Percentiles rank a stretch among this genome's conserved stretches.
Conservation (phyloP, 2,888 invertebrate genomes). For the Drosophila siamana region DNA sequence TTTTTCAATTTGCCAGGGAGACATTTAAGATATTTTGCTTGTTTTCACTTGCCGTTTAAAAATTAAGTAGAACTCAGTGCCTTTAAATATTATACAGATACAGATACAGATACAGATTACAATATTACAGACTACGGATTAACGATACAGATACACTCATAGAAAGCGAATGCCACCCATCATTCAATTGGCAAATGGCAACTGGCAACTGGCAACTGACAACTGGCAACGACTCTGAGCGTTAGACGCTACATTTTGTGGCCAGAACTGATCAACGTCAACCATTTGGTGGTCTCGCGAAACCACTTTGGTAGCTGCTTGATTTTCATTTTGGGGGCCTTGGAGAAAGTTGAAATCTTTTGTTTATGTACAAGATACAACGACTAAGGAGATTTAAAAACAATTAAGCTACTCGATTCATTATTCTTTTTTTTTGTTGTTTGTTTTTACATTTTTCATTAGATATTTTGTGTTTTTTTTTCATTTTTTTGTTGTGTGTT, state of each 20-base stretch:
- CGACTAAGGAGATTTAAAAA: constrained; percentile 65
- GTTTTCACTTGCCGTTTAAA: constrained; percentile 53
- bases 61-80: constrained; percentile 85
- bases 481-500: constrained; percentile 45
- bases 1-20: constrained; percentile 34
- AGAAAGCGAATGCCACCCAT: constrained; percentile 38
- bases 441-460: constrained; percentile 60
- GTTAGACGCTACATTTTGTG: constrained; percentile 60
- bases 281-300: constrained; percentile 26
- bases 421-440: constrained; percentile 54
- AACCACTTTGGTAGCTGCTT: constrained; percentile 36
- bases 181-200: constrained; percentile 15
- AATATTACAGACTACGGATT: constrained; percentile 40
- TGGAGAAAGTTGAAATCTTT: constrained; percentile 59
- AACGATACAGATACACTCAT: constrained; percentile 15
- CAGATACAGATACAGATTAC: constrained; percentile 60
- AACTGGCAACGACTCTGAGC: constrained; percentile 39
- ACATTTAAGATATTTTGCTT: constrained; percentile 45
- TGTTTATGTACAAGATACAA: constrained; percentile 76
- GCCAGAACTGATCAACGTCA: constrained; percentile 46
- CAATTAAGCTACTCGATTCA: constrained; percentile 71
- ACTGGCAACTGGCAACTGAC: constrained; percentile 27
- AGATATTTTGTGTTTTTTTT: constrained; percentile 39
- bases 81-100: constrained; percentile 78
- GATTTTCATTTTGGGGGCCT: constrained; percentile 26